A percentile compares a stretch with the other conserved stretches of the same genome.
These are phyloP conservation scores for Sebastes matsubarae DNA, from an alignment of 2,797 vertebrate genomes.

Conservation along the genomic window DNA sequence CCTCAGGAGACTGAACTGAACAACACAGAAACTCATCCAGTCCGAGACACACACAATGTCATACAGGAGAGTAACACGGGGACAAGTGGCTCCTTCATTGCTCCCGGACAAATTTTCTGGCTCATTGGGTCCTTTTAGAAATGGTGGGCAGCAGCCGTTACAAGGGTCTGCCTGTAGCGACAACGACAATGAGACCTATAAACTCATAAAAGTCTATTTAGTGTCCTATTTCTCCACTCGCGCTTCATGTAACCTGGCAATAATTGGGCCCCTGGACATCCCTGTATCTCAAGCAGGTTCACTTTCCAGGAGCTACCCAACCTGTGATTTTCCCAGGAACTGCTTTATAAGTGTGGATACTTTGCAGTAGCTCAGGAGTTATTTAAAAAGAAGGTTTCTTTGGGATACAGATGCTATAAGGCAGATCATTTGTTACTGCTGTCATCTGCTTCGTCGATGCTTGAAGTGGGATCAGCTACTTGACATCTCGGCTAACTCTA, in stretches of 20 bases:
- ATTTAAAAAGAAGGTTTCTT: background rate
- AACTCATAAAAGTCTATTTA: conserved; percentile 50
- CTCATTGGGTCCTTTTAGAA: conserved; percentile 61
- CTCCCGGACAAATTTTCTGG: conserved; percentile 58
- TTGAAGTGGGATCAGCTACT: background rate
- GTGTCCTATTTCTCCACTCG: conserved; percentile 5
- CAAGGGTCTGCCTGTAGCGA: conserved; percentile 32
- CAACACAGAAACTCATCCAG: conserved; percentile 30
- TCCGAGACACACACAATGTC: background rate
- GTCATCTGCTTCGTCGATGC: background rate
- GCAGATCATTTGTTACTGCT: background rate
- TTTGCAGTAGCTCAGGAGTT: background rate
- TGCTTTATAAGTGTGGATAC: background rate
- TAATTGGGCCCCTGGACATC: background rate
- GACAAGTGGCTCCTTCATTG: conserved; percentile 40
- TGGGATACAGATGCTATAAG: background rate
- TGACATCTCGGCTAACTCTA: background rate
- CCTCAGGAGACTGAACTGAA: conserved; percentile 15
- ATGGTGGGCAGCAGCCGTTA: conserved; percentile 31
- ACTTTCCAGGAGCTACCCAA: background rate
- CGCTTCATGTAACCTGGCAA: background rate
- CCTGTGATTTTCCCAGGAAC: background rate
- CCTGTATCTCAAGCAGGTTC: background rate
- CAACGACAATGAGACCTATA: conserved; percentile 19
- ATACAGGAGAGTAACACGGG: conserved; percentile 4